Base-by-base conservation (phyloP, 2,113 vertebrate genomes). In the Crotalus viridis region DNA sequence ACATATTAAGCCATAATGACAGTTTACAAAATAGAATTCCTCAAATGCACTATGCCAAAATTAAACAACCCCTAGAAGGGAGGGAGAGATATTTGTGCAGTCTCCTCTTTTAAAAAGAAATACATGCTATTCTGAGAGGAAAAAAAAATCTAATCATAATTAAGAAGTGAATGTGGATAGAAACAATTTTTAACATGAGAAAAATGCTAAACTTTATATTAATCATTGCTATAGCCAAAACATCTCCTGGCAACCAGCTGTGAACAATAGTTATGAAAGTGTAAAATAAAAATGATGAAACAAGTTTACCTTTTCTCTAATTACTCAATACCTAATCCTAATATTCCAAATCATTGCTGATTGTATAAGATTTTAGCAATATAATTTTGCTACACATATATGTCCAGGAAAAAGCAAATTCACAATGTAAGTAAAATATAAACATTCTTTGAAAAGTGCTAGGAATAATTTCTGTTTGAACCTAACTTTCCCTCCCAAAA, bases 291-390 rank as follows among this genome's bases (percentile, higher is more conserved):
- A 85, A 91, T 26, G 8, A 54, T 0, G 10, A 81, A 93, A 43
- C 81, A 46, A 64, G 56, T 74, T 10, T 28, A 93, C 92, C 92
- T 96, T 93, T 87, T 21, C 86, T 89, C 91, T 5, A 26, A 7
- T 97, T 97, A 94, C 91, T 59, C 93, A 95, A 95, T 64, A 91
- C 0, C 7, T 24, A 94, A 26, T 8, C 21, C 94, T 94, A 89
- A 0, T 0, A 12, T 21, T 5, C 15, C 87, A 74, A 43, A 93
- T 21, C 57, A 9, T 90, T 90, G 69, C 24, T 61, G 61, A 39
- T 33, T 28, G 86, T 2, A 39, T 33, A 33, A 85, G 69, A 56
- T 51, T 61, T 89, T 52, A 86, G 81, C 9, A 87, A 48, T 39
- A 89, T 13, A 94, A 85, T 59, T 90, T 94, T 17, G 19, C 33